Percentiles rank a stretch among this genome's conserved stretches.
Conservation (phyloP, 2,888 invertebrate genomes). For the Adela reaumurella region DNA sequence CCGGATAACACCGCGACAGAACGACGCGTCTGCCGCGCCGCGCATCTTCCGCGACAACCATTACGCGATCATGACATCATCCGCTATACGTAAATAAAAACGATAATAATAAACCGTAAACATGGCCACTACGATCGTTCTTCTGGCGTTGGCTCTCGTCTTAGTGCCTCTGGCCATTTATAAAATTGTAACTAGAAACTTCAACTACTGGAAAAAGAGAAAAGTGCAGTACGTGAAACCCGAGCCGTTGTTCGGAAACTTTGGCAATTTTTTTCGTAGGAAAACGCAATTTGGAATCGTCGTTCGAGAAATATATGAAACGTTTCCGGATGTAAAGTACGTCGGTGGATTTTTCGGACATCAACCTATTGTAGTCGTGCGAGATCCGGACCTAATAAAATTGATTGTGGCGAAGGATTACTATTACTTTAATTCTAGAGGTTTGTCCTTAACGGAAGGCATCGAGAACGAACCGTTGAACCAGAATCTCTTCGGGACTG, state of each 20-base stretch:
- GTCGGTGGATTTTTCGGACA: neutral
- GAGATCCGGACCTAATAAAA: neutral
- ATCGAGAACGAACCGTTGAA: constrained; percentile 20
- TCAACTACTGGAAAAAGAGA: constrained; percentile 23
- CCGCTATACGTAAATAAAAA: no score
- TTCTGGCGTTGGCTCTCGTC: no score
- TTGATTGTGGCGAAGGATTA: neutral
- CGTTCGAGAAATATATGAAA: constrained; percentile 14
- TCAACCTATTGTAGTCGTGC: neutral
- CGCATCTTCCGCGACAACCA: no score
- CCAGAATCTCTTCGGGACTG: constrained; percentile 22
- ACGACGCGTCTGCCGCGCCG: no score
- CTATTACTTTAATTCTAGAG: neutral
- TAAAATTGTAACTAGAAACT: constrained; percentile 8
- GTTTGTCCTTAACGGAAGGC: neutral
- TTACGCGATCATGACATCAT: no score
- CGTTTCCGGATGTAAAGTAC: constrained; percentile 12
- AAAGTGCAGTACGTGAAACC: constrained; percentile 20
- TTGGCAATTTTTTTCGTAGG: constrained; percentile 16
- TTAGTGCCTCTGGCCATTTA: neutral
- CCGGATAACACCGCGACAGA: no score
- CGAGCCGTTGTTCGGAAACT: constrained; percentile 23
- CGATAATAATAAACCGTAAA: no score
- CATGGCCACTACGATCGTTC: no score
- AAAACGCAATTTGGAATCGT: constrained; percentile 13